Conservation (phyloP, 2,797 vertebrate genomes). For the Dicrostonyx torquatus region DNA sequence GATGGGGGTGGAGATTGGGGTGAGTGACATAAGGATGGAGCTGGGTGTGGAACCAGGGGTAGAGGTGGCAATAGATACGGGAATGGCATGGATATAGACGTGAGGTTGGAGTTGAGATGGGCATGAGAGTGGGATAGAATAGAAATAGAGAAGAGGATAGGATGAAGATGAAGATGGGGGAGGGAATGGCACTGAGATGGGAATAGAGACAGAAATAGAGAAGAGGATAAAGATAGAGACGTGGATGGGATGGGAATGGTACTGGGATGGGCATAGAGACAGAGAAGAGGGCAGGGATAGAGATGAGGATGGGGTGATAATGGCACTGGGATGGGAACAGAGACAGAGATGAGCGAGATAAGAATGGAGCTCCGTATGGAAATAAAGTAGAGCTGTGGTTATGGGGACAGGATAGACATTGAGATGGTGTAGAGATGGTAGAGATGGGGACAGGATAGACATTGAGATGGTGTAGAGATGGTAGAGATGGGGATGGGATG, state of each 20-base stretch:
- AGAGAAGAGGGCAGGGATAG: not conserved
- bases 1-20: not conserved
- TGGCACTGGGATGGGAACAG: not conserved
- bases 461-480: not conserved
- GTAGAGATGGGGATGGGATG: not conserved
- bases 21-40: not conserved
- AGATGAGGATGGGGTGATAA: not conserved
- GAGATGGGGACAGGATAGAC: not conserved
- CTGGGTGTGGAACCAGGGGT: not conserved
- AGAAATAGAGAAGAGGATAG: not conserved
- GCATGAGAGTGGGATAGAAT: not conserved
- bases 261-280: not conserved
- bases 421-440: not conserved
- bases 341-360: not conserved
- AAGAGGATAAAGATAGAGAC: not conserved
- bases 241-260: not conserved
- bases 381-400: not conserved
- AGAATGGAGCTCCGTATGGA: not conserved
- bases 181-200: not conserved
- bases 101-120: not conserved
- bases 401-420: not conserved
- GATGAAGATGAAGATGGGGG: not conserved
- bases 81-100: not conserved
- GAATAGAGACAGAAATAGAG: not conserved
- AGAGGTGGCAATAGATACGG: not conserved